Percentiles rank a stretch among this genome's conserved stretches.
These are phyloP conservation scores for Leucophora obtusa DNA, from an alignment of 2,888 invertebrate species.

Conservation along the genomic window DNA sequence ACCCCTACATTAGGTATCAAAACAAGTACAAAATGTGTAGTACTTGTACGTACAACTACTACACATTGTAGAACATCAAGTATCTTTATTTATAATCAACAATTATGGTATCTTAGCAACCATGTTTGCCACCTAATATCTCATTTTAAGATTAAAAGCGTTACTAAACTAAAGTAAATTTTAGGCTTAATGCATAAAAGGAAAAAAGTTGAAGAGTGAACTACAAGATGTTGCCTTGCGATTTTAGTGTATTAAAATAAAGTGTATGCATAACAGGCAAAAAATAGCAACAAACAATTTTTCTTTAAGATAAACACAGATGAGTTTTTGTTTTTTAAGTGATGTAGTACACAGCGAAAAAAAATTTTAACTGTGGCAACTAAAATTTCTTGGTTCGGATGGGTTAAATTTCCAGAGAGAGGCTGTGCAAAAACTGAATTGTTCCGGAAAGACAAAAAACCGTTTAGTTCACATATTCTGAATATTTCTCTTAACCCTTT, in stretches of 20 bases:
- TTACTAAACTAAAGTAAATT: conserved; percentile 51
- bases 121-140: conserved; percentile 68
- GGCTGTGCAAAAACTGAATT: too few species aligned
- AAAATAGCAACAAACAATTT: conserved; percentile 16
- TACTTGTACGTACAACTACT: neutral
- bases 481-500: too few species aligned
- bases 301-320: neutral
- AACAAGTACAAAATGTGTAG: neutral
- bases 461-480: too few species aligned
- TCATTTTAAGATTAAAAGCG: conserved; percentile 64
- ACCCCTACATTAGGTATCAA: neutral
- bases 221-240: neutral
- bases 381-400: too few species aligned
- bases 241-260: conserved; percentile 7
- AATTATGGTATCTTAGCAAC: conserved; percentile 67
- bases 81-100: conserved; percentile 65
- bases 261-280: conserved; percentile 23
- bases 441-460: too few species aligned
- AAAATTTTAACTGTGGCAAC: too few species aligned
- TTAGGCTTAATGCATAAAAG: conserved; percentile 53
- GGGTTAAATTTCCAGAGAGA: too few species aligned
- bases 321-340: too few species aligned
- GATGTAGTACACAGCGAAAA: too few species aligned
- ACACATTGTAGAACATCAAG: conserved; percentile 37
- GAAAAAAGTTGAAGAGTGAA: conserved; percentile 10